Percentiles rank a stretch among this genome's conserved stretches.
These are phyloP conservation scores for Danaus melanippus DNA, from an alignment of 1,140 invertebrate genomes.

Conservation along the genomic window DNA sequence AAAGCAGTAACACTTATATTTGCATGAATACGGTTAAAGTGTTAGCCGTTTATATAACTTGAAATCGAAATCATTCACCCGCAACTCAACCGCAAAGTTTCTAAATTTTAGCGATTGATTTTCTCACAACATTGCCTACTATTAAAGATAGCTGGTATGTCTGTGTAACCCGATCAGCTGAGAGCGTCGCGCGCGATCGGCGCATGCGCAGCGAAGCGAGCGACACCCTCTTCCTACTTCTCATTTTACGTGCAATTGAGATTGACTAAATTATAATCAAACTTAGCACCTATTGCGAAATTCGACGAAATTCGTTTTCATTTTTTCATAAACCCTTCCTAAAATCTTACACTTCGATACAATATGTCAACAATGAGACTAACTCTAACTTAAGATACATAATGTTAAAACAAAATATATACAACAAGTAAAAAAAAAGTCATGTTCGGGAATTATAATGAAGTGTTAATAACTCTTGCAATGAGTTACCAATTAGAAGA, in stretches of 20 bases:
- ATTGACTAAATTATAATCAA: slow-evolving; percentile 42
- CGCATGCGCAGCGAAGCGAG: slow-evolving; percentile 45
- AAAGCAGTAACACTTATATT: slow-evolving; percentile 1
- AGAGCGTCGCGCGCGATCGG: slow-evolving; percentile 38
- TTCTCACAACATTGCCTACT: slow-evolving; percentile 48
- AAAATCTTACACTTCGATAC: too few species aligned
- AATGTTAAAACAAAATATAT: too few species aligned
- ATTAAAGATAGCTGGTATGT: slow-evolving; percentile 43
- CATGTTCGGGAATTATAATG: not conserved
- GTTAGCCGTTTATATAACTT: slow-evolving; percentile 13
- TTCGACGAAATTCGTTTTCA: too few species aligned
- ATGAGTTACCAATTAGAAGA: not conserved
- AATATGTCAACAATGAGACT: too few species aligned
- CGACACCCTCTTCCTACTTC: slow-evolving; percentile 57
- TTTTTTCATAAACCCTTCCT: too few species aligned
- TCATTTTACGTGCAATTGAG: slow-evolving; percentile 47
- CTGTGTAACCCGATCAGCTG: slow-evolving; percentile 48
- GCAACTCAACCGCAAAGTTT: slow-evolving; percentile 24
- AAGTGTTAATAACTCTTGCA: slow-evolving; percentile 1
- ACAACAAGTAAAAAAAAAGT: too few species aligned
- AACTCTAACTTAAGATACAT: too few species aligned
- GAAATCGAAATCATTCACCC: slow-evolving; percentile 23
- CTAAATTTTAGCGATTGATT: slow-evolving; percentile 33
- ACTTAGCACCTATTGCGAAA: slow-evolving; percentile 32
- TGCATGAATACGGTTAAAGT: slow-evolving; percentile 4